Conservation (phyloP, 2,113 vertebrate genomes). For the Corapipo altera region DNA sequence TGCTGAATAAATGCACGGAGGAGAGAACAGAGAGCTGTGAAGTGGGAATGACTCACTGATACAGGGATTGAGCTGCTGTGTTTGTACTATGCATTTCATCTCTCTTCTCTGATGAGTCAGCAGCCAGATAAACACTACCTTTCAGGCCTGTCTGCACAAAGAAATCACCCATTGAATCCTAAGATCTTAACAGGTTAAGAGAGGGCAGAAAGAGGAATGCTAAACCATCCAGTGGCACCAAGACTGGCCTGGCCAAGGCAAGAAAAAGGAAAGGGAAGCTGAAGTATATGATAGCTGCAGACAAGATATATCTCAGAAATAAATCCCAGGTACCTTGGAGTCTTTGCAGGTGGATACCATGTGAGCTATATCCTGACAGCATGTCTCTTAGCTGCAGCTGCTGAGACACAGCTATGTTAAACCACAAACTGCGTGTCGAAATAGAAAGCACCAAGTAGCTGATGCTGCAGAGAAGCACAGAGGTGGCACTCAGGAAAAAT, state of each 20-base stretch:
- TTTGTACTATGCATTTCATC: neutral
- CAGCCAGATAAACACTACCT: neutral
- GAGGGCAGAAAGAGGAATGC: neutral
- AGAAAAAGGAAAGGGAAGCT: neutral
- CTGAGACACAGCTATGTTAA: neutral
- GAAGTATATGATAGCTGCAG: neutral
- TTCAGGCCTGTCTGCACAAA: neutral
- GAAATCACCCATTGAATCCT: neutral
- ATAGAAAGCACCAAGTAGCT: rapidly evolving
- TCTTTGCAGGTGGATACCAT: rapidly evolving
- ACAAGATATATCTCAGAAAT: neutral
- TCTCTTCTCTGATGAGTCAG: neutral
- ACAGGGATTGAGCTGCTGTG: rapidly evolving
- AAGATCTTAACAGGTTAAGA: neutral
- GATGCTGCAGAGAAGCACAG: rapidly evolving
- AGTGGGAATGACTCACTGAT: neutral
- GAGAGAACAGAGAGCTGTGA: neutral
- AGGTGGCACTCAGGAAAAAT: neutral
- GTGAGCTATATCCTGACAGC: neutral
- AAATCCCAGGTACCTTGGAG: neutral
- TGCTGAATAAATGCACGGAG: neutral
- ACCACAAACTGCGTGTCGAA: rapidly evolving
- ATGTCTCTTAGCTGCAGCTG: neutral
- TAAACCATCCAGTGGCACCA: neutral
- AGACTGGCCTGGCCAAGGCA: neutral